Percentiles rank a stretch among this genome's conserved stretches.
Conservation (phyloP, 2,113 vertebrate genomes). For the Potamarius usumacintae region DNA sequence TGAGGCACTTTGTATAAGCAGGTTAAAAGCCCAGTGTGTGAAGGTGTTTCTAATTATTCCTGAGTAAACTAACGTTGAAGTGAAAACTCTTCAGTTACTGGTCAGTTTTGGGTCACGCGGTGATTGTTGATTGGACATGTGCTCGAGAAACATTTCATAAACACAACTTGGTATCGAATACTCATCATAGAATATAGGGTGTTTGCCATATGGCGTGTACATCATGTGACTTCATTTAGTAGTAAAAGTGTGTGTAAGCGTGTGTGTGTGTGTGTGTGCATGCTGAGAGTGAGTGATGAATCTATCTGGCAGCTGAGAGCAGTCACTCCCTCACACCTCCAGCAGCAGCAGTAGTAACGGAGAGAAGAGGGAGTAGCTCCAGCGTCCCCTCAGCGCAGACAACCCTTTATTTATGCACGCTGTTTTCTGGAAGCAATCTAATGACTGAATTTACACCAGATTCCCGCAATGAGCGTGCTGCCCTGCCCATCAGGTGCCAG, state of each 20-base stretch:
- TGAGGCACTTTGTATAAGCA: not conserved
- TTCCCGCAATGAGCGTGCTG: conserved; percentile 55
- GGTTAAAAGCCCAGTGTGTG: not conserved
- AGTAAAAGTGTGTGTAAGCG: conserved; percentile 5
- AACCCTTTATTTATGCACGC: conserved; percentile 63
- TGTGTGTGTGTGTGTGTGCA: not conserved
- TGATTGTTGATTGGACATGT: not conserved
- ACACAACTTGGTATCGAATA: not conserved
- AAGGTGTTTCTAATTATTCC: not conserved
- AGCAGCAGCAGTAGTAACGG: conserved; percentile 26
- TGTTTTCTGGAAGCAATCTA: conserved; percentile 64
- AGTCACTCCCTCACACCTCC: conserved; percentile 28
- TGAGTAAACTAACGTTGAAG: not conserved
- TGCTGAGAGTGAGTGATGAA: conserved; percentile 48
- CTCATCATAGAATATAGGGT: not conserved
- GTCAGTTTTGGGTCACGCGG: not conserved
- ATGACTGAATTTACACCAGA: conserved; percentile 67
- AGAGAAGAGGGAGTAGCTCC: conserved; percentile 11
- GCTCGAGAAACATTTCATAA: not conserved
- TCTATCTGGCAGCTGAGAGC: conserved; percentile 38
- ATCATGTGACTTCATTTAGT: not conserved
- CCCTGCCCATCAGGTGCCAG: conserved; percentile 46
- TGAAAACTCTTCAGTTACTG: not conserved
- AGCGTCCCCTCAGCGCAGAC: conserved; percentile 37
- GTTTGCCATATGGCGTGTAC: not conserved